Evolutionary conservation across 2,888 invertebrate species (phyloP).

Genomic region (Tineola bisselliella): DNA sequence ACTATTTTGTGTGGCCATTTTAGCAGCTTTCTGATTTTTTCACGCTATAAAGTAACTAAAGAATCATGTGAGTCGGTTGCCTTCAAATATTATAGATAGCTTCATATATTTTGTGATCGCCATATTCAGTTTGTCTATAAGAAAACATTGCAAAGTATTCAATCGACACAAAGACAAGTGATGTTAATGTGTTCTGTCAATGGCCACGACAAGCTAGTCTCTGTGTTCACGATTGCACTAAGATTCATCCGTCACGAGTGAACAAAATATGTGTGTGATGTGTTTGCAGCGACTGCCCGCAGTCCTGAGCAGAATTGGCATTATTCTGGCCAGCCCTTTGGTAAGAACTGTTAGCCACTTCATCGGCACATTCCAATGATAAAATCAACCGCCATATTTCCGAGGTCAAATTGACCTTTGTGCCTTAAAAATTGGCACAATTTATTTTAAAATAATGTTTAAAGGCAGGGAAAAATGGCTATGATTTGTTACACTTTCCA

Average conservation of each 20-base stretch:
- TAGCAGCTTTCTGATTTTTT: conserved; percentile 3
- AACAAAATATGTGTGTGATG: conserved; percentile 71
- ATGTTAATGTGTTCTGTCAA: conserved; percentile 5
- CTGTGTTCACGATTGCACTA: conserved; percentile 53
- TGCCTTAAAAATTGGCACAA: not conserved
- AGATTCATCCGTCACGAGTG: conserved; percentile 62
- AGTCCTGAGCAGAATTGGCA: conserved; percentile 95
- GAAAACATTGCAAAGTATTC: conserved; percentile 63
- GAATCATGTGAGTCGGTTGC: not conserved
- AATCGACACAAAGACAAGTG: conserved; percentile 8
- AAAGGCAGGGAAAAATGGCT: conserved; percentile 5
- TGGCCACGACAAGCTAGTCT: conserved; percentile 62
- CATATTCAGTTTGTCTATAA: conserved; percentile 13
- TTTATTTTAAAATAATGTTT: not conserved
- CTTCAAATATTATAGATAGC: not conserved
- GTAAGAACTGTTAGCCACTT: conserved; percentile 75
- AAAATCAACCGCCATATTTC: conserved; percentile 46
- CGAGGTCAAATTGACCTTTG: conserved; percentile 15
- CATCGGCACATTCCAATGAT: conserved; percentile 56
- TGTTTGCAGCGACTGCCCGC: conserved; percentile 93
- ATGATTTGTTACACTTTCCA: conserved; percentile 7
- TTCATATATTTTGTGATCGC: not conserved
- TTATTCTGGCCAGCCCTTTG: conserved; percentile 95
- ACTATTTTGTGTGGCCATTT: conserved; percentile 61
- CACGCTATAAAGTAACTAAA: not conserved